Conservation (phyloP, 2,888 invertebrate species). For the Plagodis pulveraria region DNA sequence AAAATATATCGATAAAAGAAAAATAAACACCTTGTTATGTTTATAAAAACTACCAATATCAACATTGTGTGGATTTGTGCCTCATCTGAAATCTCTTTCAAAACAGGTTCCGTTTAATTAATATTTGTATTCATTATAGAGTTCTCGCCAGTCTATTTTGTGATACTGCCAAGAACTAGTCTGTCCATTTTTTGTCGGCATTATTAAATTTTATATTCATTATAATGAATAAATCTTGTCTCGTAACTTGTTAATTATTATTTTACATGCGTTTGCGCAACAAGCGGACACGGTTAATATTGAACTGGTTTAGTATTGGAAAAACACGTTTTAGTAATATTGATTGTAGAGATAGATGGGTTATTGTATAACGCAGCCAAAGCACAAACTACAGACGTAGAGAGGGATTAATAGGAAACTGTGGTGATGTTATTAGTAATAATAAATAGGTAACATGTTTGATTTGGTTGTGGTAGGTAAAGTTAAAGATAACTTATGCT, state of each 20-base stretch:
- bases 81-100: constrained; percentile 64
- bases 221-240: constrained; percentile 68
- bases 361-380: constrained; percentile 47
- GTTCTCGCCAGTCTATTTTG: constrained; percentile 69
- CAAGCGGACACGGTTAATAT: constrained; percentile 68
- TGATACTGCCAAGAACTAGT: constrained; percentile 66
- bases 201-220: constrained; percentile 65
- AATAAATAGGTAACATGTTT: too few species aligned
- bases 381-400: too few species aligned
- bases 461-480: too few species aligned
- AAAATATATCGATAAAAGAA: constrained; percentile 52
- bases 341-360: constrained; percentile 40
- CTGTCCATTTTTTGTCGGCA: constrained; percentile 67
- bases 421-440: too few species aligned
- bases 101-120: constrained; percentile 67
- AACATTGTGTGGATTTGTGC: constrained; percentile 55
- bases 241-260: constrained; percentile 68
- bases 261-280: constrained; percentile 60
- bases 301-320: constrained; percentile 62
- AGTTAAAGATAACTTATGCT: too few species aligned
- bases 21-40: constrained; percentile 44
- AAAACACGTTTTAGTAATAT: constrained; percentile 51
- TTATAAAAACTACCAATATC: constrained; percentile 51
- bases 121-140: constrained; percentile 75
- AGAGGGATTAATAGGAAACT: too few species aligned